phyloP scores from a whole-genome alignment of 2,113 vertebrate species.

The Dromaius novaehollandiae region DNA sequence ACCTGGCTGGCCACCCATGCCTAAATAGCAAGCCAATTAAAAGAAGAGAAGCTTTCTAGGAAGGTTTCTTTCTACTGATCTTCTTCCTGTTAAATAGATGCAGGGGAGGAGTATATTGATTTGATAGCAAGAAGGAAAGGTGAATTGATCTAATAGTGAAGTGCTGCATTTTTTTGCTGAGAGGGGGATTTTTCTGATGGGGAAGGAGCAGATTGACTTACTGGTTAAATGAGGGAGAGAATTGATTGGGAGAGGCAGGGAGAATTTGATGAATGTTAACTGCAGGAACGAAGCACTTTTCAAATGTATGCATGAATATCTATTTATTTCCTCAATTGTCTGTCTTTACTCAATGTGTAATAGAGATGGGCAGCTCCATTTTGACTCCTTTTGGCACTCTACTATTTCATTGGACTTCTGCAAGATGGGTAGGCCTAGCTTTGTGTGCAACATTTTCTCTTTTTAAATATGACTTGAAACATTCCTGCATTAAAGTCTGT shows the following conservation, averaged over 20 bases:
- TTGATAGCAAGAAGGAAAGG: not conserved
- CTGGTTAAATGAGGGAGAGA: conserved; percentile 45
- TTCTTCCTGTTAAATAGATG: not conserved
- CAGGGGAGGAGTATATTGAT: not conserved
- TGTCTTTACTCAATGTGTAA: not conserved
- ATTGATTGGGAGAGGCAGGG: not conserved
- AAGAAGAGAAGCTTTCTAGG: not conserved
- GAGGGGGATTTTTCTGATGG: not conserved
- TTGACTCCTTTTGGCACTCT: not conserved
- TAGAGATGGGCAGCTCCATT: not conserved
- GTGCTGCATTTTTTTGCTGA: conserved; percentile 44
- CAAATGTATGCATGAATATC: not conserved
- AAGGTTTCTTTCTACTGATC: not conserved
- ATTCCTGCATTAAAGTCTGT: not conserved
- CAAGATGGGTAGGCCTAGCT: not conserved
- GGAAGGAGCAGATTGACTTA: conserved; percentile 45
- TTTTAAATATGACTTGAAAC: not conserved
- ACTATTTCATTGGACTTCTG: not conserved
- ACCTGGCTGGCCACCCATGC: rapidly evolving
- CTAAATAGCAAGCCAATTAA: not conserved
- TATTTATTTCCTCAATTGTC: not conserved
- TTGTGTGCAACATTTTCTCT: not conserved
- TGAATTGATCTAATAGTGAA: conserved; percentile 47
- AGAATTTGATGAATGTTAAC: not conserved
- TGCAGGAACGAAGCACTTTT: not conserved